Base-by-base conservation (phyloP, 2,797 vertebrate species). In the Tangara arthus region DNA sequence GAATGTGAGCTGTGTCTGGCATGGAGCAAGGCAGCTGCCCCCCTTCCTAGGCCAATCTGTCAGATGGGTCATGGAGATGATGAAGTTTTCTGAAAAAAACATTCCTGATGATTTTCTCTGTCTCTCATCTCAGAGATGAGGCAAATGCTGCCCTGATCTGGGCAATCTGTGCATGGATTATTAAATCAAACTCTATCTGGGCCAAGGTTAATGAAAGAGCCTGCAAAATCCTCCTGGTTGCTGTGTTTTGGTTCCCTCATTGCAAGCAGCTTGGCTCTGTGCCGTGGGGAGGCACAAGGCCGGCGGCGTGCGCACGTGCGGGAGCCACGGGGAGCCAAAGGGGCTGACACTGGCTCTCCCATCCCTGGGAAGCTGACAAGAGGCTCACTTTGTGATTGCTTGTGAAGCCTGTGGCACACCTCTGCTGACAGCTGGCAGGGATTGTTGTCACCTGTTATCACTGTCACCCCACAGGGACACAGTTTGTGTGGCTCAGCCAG, bases 201-300 rank as follows among this genome's bases (percentile, higher is more conserved):
- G 94, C 72, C 95, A 97, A 96, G 93, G 94, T 96, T 94, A 96
- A 93, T 86, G 83, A 85, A 93, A 91, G 66, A 93, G 83, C 41
- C 94, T 82, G 55, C 26, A 79, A 91, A 95, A 93, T 90, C 91
- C 91, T 82, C 52, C 65, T 5, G 14, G 70, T 64, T 24, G 6
- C 77, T 52, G 85, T 4, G 8, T 59, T 94, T 85, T 78, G 46
- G 72, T 92, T 75, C 83, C 72, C 64, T 69, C 72, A 12, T 30
- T 41, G 12, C 28, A 23, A 22, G 56, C 5, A 1, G 72, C 85
- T 69, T 41, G 68, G 77, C 39, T 2, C 42, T 3, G 19, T 57
- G 82, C 76, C 5, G 7, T 0, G 4, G 47, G 53, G 70, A 77
- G 44, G 35, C 15, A 4, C 22, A 10, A 73, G 86, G 69, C 77